Conservation (phyloP, 2,113 vertebrate species). For the Leiothrix lutea region DNA sequence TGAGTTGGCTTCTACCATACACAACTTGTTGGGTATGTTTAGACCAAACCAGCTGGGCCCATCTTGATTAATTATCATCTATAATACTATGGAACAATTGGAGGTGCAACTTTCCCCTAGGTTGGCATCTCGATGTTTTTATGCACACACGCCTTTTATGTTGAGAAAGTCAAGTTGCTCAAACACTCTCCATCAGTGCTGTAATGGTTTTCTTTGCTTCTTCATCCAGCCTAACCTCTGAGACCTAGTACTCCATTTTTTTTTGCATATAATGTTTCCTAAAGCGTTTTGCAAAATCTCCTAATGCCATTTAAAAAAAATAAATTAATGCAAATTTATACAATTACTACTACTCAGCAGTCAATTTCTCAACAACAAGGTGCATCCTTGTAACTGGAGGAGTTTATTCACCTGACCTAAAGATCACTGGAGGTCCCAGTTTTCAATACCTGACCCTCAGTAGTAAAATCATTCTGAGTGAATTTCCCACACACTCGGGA, state of each 20-base stretch:
- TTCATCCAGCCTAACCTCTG: background rate
- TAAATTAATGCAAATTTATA: slow-evolving; percentile 21
- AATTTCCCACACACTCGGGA: accelerated
- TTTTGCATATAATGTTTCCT: background rate
- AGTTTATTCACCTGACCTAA: background rate
- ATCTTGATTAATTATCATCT: background rate
- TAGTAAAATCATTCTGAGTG: background rate
- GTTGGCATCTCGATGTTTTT: background rate
- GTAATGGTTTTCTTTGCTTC: background rate
- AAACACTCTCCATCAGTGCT: background rate
- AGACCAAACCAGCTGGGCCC: background rate
- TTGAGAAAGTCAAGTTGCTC: background rate
- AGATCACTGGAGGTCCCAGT: background rate
- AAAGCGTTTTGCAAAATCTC: background rate
- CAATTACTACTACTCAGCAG: background rate
- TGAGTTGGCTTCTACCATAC: background rate
- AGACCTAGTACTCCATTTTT: background rate
- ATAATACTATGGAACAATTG: too few species aligned
- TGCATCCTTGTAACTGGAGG: background rate
- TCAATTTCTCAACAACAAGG: background rate
- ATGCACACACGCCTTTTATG: background rate
- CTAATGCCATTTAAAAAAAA: background rate
- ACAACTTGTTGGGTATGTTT: background rate
- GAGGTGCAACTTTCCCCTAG: background rate
- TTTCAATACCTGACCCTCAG: background rate